Percentiles rank a stretch among this genome's conserved stretches.
phyloP scores from a whole-genome alignment of 2,113 vertebrate species.

The Setophaga petechia region DNA sequence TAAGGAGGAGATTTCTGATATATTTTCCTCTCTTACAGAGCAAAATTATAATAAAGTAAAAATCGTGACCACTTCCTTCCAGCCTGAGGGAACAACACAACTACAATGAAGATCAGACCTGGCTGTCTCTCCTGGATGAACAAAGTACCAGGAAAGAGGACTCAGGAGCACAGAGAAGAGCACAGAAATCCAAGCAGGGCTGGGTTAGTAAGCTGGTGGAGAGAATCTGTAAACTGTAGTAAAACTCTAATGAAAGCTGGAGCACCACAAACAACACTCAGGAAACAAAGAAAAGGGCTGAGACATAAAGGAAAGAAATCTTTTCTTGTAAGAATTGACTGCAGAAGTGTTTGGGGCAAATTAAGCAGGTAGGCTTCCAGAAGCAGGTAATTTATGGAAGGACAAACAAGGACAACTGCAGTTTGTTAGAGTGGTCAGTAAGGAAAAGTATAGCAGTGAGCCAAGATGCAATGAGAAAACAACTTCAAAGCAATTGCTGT shows the following conservation, averaged over 20 bases:
- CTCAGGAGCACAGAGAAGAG: background rate
- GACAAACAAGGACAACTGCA: background rate
- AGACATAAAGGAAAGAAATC: background rate
- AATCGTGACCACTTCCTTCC: background rate
- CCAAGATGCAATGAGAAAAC: background rate
- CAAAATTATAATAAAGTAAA: background rate
- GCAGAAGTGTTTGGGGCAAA: background rate
- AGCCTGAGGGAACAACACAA: background rate
- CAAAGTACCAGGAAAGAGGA: background rate
- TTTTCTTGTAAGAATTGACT: background rate
- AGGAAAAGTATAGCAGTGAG: background rate
- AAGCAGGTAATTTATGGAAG: background rate
- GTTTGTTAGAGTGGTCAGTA: background rate
- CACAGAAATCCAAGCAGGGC: background rate
- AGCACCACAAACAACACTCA: background rate
- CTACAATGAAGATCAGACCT: background rate
- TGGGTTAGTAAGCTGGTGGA: background rate
- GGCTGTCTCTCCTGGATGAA: background rate
- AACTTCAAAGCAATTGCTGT: constrained; percentile 26
- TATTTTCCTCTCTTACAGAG: background rate
- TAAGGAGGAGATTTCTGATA: background rate
- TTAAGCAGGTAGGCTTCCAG: background rate
- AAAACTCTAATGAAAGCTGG: background rate
- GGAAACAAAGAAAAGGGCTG: background rate
- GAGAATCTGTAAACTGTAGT: background rate